Base-by-base conservation (phyloP, 2,888 invertebrate species). In the Orthosia gothica region DNA sequence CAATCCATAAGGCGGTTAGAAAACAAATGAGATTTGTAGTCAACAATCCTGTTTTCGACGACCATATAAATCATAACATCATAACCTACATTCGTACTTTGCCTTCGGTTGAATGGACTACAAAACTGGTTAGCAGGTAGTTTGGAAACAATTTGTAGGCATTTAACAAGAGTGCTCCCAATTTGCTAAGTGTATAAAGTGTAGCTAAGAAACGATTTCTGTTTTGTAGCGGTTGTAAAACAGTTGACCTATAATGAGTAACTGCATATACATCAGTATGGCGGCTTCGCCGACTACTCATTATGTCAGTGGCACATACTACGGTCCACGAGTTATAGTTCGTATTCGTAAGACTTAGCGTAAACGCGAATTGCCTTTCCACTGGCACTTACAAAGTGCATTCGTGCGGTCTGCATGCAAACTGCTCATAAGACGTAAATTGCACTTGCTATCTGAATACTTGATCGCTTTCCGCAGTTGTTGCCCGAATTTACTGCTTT, bases 321-420 rank as follows among this genome's bases (percentile, higher is more conserved):
- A 49, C 32, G 15, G n/a, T 54, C 12, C 40, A 40, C 23, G 23
- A 47, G 15, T 50, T 58, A 32, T 50, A 13, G 49, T 72, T 74
- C 4, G 50, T 40, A 80, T 73, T 74, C 5, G 50, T 54, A 68
- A 81, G 68, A 65, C 13, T 4, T 52, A 68, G 16, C n/a, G 15
- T 57, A 50, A 78, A 71, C 47, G 15, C 26, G 40, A 40, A 64
- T 52, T 65, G 68, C 76, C 62, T 82, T 84, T 79, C 69, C 49
- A 71, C 59, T 69, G 64, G 32, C 67, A 76, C 58, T 57, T 66
- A 74, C 49, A 75, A 68, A 75, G 32, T 74, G 79, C 82, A 85
- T 75, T 85, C 18, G 64, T 64, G 76, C 67, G 47, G 70, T 61
- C 49, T 82, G 87, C 87, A 80, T 78, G 85, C 78, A 80, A 76